A percentile compares a stretch with the other conserved stretches of the same genome.
phyloP scores from a whole-genome alignment of 2,113 vertebrate genomes.

The Xyliphius kryptos region DNA sequence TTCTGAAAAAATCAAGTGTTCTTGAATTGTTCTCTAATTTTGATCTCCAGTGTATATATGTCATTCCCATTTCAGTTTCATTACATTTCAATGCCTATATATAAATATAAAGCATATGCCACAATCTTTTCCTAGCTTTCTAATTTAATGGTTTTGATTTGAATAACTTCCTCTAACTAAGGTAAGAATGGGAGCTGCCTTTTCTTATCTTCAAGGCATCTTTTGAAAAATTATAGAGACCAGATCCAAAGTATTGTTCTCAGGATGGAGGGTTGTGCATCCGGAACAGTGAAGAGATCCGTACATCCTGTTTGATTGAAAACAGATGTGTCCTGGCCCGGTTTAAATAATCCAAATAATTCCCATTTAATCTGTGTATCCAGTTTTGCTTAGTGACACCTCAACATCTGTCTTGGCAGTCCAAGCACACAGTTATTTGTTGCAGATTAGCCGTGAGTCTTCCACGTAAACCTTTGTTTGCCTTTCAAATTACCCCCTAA shows the following conservation, averaged over 20 bases:
- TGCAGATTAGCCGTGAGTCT: conserved; percentile 32
- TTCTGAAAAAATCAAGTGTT: too few relatives aligned
- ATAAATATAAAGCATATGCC: too few relatives aligned
- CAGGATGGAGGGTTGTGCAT: conserved; percentile 33
- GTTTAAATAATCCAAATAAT: conserved; percentile 42
- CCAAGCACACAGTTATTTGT: background rate
- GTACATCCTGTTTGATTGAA: conserved; percentile 43
- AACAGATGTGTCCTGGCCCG: conserved; percentile 47
- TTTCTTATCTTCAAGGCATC: too few relatives aligned
- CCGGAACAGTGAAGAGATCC: conserved; percentile 35
- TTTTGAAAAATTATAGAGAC: conserved; percentile 38
- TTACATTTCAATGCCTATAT: too few relatives aligned
- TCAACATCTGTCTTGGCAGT: conserved; percentile 41
- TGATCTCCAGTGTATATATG: too few relatives aligned
- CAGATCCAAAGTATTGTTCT: conserved; percentile 42
- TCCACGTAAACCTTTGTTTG: conserved; percentile 28
- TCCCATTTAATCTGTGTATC: conserved; percentile 42
- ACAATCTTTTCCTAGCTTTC: too few relatives aligned
- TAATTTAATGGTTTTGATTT: too few relatives aligned
- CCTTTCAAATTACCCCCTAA: too few relatives aligned
- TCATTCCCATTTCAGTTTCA: too few relatives aligned
- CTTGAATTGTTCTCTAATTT: too few relatives aligned
- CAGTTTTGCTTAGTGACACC: conserved; percentile 34
- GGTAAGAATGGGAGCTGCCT: too few relatives aligned
- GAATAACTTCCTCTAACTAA: too few relatives aligned